These are phyloP conservation scores for Norana najaformis DNA, from an alignment of 2,888 invertebrate genomes.

Conservation along the genomic window DNA sequence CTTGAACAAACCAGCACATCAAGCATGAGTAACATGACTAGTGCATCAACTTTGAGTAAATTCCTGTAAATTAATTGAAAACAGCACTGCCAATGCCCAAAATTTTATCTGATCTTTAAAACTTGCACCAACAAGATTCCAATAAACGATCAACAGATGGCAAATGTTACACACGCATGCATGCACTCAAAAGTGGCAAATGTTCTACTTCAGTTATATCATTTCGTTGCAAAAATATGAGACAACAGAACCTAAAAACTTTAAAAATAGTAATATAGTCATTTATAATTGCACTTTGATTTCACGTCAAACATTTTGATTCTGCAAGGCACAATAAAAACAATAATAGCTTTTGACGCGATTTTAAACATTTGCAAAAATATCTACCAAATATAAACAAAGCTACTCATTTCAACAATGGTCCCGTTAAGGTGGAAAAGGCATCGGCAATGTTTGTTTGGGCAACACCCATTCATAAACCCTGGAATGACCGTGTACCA, in stretches of 20 bases:
- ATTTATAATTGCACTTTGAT: conserved; percentile 1
- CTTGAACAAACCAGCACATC: not conserved
- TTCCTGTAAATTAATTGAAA: not conserved
- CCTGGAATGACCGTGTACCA: not conserved
- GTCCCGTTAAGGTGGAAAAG: not conserved
- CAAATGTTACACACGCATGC: not conserved
- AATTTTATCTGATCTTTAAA: not conserved
- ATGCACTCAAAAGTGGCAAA: too few species aligned
- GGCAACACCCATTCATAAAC: not conserved
- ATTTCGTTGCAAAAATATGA: conserved; percentile 5
- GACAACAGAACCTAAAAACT: not conserved
- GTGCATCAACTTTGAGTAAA: not conserved
- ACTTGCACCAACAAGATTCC: not conserved
- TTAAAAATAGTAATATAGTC: not conserved
- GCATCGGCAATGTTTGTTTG: not conserved
- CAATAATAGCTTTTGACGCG: not conserved
- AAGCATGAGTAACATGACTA: not conserved
- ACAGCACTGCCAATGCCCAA: not conserved
- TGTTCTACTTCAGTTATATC: not conserved
- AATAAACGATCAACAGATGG: not conserved
- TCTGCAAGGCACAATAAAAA: not conserved
- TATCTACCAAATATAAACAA: not conserved
- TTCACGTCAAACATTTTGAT: conserved; percentile 13
- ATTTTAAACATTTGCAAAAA: not conserved
- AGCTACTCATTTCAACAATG: not conserved